Evolutionary conservation across 2,797 vertebrate species (phyloP).

Genomic region (Eulemur rubriventer): DNA sequence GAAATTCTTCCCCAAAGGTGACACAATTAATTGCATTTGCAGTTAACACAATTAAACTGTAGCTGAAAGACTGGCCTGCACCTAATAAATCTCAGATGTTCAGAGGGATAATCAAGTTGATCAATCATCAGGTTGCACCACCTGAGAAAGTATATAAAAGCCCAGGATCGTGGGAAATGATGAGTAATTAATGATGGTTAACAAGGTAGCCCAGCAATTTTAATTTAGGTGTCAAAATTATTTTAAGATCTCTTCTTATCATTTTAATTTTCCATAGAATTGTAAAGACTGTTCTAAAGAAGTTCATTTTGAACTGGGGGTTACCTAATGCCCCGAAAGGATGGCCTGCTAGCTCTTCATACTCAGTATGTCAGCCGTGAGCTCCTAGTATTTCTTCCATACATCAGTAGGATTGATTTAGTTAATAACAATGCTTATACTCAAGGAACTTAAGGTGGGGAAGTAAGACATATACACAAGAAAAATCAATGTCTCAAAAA

Average conservation of each 20-base stretch:
- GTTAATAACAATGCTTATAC: not conserved
- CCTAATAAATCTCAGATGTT: constrained; percentile 75
- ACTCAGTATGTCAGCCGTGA: not conserved
- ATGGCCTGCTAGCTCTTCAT: not conserved
- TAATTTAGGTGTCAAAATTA: not conserved
- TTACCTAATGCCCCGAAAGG: not conserved
- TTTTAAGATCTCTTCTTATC: not conserved
- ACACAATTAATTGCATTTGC: constrained; percentile 75
- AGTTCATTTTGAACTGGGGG: not conserved
- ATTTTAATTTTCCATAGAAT: constrained; percentile 17
- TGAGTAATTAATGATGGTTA: not conserved
- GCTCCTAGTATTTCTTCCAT: not conserved
- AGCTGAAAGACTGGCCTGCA: constrained; percentile 59
- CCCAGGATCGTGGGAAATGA: constrained; percentile 43
- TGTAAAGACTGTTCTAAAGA: not conserved
- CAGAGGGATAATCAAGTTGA: constrained; percentile 66
- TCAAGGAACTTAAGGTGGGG: not conserved
- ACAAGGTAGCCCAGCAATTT: not conserved
- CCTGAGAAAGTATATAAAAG: constrained; percentile 59
- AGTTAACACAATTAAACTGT: constrained; percentile 75
- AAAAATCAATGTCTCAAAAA: not conserved
- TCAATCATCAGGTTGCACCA: constrained; percentile 58
- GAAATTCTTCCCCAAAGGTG: constrained; percentile 78
- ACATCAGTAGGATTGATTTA: not conserved
- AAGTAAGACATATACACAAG: not conserved